Conservation (phyloP, 2,113 vertebrate species). For the Marmota monax region DNA sequence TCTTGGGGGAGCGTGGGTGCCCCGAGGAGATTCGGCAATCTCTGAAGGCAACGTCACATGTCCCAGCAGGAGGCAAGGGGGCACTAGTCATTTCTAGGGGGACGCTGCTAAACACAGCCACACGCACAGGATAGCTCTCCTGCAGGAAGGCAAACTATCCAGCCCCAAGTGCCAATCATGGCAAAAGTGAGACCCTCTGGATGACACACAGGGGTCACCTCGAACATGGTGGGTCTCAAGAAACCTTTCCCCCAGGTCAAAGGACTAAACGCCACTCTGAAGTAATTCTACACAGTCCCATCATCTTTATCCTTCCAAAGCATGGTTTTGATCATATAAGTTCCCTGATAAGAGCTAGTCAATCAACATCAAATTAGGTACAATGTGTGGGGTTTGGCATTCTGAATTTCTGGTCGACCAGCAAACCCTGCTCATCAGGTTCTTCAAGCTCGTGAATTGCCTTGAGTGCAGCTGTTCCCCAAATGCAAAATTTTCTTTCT, state of each 20-base stretch:
- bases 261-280: not conserved
- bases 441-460: too few species aligned
- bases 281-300: not conserved
- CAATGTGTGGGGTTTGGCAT: not conserved
- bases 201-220: too few species aligned
- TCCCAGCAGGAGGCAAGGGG: rapidly evolving
- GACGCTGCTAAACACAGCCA: too few species aligned
- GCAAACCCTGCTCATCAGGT: not conserved
- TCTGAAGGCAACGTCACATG: not conserved
- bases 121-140: rapidly evolving
- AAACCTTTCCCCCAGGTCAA: too few species aligned
- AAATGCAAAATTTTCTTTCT: not conserved
- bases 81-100: rapidly evolving
- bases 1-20: not conserved
- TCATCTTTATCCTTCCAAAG: not conserved
- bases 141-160: not conserved
- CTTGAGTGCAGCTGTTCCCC: not conserved
- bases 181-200: not conserved
- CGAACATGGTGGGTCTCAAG: too few species aligned
- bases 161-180: not conserved
- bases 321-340: not conserved
- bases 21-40: rapidly evolving
- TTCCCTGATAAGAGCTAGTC: not conserved
- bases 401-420: not conserved
- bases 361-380: not conserved